Conservation (phyloP, 2,797 vertebrate species). For the Esox masquinongy region DNA sequence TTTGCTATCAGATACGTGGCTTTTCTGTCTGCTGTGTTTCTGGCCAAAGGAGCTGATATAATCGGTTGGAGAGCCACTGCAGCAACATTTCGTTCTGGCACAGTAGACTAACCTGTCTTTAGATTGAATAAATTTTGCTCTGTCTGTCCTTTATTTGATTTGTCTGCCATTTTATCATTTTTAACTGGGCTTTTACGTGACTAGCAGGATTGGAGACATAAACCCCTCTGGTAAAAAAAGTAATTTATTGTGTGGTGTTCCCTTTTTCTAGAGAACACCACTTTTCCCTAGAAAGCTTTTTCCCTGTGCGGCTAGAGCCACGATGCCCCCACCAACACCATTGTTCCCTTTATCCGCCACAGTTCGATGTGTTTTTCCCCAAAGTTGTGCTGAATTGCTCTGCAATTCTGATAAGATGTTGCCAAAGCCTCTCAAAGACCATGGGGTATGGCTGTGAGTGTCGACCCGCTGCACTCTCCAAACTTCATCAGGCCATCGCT, state of each 20-base stretch:
- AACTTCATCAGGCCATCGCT: neutral
- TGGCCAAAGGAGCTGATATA: neutral
- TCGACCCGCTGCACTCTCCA: neutral
- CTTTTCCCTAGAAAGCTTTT: too few species aligned
- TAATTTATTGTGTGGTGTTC: neutral
- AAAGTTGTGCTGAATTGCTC: neutral
- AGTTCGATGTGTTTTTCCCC: neutral
- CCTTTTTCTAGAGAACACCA: too few species aligned
- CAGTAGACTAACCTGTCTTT: neutral
- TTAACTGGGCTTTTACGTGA: neutral
- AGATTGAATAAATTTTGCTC: constrained; percentile 10
- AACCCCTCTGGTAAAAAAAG: neutral
- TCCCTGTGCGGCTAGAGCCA: neutral
- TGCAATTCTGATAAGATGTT: neutral
- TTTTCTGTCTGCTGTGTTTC: neutral
- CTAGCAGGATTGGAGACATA: neutral
- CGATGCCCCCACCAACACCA: neutral
- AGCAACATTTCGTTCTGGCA: neutral
- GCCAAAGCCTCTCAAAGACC: neutral
- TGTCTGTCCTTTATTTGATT: constrained; percentile 10
- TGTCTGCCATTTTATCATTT: neutral
- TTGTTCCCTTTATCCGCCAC: neutral
- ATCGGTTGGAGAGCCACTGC: neutral
- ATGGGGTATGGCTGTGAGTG: neutral
- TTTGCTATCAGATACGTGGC: neutral